phyloP scores from a whole-genome alignment of 2,888 invertebrate genomes.

The Malacosoma neustria region DNA sequence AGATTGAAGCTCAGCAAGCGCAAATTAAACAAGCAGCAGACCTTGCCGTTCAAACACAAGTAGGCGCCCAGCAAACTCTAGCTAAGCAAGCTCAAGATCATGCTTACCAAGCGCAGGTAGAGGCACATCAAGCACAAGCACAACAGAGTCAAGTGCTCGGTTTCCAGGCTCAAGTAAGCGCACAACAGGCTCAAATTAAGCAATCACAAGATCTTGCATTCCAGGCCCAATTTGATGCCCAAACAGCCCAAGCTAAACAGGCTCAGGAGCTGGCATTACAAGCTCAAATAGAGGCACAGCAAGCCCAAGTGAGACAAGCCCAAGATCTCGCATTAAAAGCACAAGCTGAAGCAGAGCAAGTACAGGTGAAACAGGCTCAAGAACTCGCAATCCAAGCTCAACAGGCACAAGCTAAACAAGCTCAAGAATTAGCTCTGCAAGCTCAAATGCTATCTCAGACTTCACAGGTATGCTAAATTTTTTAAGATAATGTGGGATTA shows the following conservation, averaged over 20 bases:
- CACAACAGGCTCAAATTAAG: too few species aligned
- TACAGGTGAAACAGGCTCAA: not conserved
- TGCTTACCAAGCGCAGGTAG: not conserved
- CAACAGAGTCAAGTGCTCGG: not conserved
- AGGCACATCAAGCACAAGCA: not conserved
- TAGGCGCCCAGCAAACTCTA: not conserved
- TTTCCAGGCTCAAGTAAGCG: too few species aligned
- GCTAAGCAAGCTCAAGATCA: not conserved
- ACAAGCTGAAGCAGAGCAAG: too few species aligned
- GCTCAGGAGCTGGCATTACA: not conserved
- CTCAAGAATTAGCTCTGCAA: not conserved
- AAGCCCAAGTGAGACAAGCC: not conserved
- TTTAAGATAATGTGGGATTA: too few species aligned
- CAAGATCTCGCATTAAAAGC: too few species aligned
- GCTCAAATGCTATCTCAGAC: not conserved
- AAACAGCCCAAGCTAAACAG: not conserved
- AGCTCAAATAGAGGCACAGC: not conserved
- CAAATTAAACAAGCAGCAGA: not conserved
- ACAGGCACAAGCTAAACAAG: not conserved
- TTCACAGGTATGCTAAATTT: too few species aligned
- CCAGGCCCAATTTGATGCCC: too few species aligned
- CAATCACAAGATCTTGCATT: too few species aligned
- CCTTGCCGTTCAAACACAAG: not conserved
- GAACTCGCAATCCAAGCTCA: not conserved
- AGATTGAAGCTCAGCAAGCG: too few species aligned